Percentiles rank a stretch among this genome's conserved stretches.
Evolutionary conservation across 2,113 vertebrate species (phyloP).

Genomic region (Scomber scombrus): DNA sequence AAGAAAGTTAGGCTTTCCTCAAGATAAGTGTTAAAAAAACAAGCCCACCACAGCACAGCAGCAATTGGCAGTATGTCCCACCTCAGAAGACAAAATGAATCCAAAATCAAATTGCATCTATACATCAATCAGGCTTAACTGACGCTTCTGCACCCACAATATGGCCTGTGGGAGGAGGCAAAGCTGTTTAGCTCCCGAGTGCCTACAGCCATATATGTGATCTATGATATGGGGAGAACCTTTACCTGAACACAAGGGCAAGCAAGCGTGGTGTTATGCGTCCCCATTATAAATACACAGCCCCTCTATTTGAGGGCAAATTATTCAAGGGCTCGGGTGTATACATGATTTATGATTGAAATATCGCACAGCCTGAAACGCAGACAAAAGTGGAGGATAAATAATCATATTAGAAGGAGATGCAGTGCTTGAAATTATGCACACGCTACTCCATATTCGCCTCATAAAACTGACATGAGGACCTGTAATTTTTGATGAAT

Average conservation of each 20-base stretch:
- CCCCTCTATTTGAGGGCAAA: conserved; percentile 34
- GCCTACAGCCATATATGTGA: conserved; percentile 41
- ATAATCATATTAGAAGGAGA: conserved; percentile 75
- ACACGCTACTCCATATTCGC: conserved; percentile 71
- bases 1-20: background rate
- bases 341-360: conserved; percentile 69
- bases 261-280: conserved; percentile 26
- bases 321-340: conserved; percentile 52
- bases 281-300: conserved; percentile 42
- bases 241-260: conserved; percentile 62
- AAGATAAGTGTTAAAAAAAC: background rate
- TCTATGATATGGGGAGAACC: conserved; percentile 46
- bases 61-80: background rate
- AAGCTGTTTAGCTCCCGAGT: conserved; percentile 42
- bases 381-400: conserved; percentile 68
- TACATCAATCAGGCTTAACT: conserved; percentile 46
- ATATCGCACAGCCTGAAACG: conserved; percentile 61
- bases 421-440: conserved; percentile 75
- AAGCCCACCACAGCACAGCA: background rate
- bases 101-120: conserved; percentile 44
- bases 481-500: conserved; percentile 72
- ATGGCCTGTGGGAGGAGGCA: conserved; percentile 28
- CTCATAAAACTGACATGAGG: conserved; percentile 79
- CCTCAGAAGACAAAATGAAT: conserved; percentile 34
- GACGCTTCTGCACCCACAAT: conserved; percentile 46